phyloP scores from a whole-genome alignment of 2,888 invertebrate species.

The Pollenia amentaria region DNA sequence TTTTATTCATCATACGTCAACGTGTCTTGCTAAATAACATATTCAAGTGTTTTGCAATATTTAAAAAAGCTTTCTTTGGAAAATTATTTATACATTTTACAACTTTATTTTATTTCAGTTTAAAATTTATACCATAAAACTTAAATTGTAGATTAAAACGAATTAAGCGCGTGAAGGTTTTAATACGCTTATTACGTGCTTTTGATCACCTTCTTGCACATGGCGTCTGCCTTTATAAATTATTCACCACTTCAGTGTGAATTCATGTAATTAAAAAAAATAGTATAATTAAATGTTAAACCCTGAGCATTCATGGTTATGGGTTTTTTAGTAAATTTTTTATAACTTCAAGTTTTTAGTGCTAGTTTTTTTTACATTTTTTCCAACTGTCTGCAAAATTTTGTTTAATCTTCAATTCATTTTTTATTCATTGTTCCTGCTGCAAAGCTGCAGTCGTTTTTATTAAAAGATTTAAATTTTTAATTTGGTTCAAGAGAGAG shows the following conservation, averaged over 20 bases:
- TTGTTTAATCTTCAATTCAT: conserved; percentile 49
- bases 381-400: conserved; percentile 42
- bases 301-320: conserved; percentile 8
- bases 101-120: not conserved
- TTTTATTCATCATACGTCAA: conserved; percentile 18
- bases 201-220: conserved; percentile 2
- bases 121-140: not conserved
- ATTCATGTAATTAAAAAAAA: conserved; percentile 53
- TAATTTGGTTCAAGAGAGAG: conserved; percentile 7
- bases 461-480: conserved; percentile 42
- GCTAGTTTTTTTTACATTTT: conserved; percentile 29
- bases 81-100: not conserved
- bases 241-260: conserved; percentile 45
- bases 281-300: conserved; percentile 48
- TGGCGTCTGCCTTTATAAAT: conserved; percentile 33
- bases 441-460: conserved; percentile 46
- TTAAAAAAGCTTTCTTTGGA: no score
- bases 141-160: no score
- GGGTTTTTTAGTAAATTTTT: conserved; percentile 37
- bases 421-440: conserved; percentile 54
- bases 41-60: no score
- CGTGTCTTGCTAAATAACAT: not conserved
- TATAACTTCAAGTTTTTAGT: conserved; percentile 6
- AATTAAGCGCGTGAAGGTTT: not conserved
- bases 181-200: not conserved